A percentile compares a stretch with the other conserved stretches of the same genome.
These are phyloP conservation scores for Mohoua ochrocephala DNA, from an alignment of 2,113 vertebrate genomes.

Conservation along the genomic window DNA sequence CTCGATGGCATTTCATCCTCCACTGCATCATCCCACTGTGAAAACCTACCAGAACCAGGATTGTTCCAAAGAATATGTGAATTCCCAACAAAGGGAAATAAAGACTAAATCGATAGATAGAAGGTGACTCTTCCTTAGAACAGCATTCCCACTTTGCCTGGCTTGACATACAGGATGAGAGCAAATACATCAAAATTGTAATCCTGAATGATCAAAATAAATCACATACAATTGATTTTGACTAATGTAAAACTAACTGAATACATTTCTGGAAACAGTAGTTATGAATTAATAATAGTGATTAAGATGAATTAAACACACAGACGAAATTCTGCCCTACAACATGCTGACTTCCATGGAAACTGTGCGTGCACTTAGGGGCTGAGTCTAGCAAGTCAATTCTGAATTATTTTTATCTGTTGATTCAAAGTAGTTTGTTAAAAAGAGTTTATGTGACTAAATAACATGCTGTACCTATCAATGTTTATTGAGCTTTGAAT, in stretches of 20 bases:
- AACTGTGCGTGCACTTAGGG: conserved; percentile 67
- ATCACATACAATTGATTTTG: conserved; percentile 79
- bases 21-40: background rate
- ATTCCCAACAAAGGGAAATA: background rate
- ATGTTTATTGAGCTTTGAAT: conserved; percentile 23
- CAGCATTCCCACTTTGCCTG: conserved; percentile 42
- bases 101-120: background rate
- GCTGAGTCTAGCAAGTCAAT: conserved; percentile 71
- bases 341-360: conserved; percentile 75
- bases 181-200: conserved; percentile 71
- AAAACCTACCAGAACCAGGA: background rate
- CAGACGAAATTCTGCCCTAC: conserved; percentile 72
- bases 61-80: background rate
- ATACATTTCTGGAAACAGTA: conserved; percentile 79
- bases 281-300: conserved; percentile 80
- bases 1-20: background rate
- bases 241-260: conserved; percentile 78
- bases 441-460: conserved; percentile 25
- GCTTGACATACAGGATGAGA: conserved; percentile 64
- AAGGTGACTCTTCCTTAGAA: background rate
- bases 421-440: conserved; percentile 62
- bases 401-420: conserved; percentile 75
- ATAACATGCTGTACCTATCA: background rate
- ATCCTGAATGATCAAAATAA: conserved; percentile 75
- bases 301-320: conserved; percentile 80